Base-by-base conservation (phyloP, 1,140 invertebrate species). In the Lepeophtheirus salmonis region DNA sequence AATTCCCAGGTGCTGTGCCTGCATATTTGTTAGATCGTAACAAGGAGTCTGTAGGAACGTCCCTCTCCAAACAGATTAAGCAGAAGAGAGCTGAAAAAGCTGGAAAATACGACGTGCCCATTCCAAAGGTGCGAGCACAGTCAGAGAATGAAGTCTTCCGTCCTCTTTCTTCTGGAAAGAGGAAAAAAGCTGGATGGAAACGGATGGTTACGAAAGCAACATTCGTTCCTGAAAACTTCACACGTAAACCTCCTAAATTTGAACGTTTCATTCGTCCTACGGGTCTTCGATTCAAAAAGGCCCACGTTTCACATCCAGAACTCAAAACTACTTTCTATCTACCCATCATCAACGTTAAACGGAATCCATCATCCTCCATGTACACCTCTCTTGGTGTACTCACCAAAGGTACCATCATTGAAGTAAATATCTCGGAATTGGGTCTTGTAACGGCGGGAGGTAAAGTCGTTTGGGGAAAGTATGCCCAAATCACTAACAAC, bases 391-490 rank as follows among this genome's bases (percentile, higher is more conserved):
- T 99, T 50, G 96, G 96, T 20, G 94, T 99, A 1, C 97, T 99
- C 25, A 99, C 96, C 0, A 99, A 99, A 74, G 91, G 90, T 67
- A 96, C 91, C 2, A 81, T 97, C 0, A 85, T 97, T 63, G 91
- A 97, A 79, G 85, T 98, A 0, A 99, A 99, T 71, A 91, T 99
- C 65, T 95, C 89, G 54, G 96, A 99, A 74, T 76, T 99, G 51
- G 96, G 96, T 76, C 76, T 99, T 50, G 96, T 99, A 0, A 99
- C 95, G 10, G 91, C 97, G 72, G 85, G 86, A 26, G 96, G 96
- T 60, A 99, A 99, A 82, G 91, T 99, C 63, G 89, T 99, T 1
- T 99, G 95, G 95, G 96, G 94, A 64, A 99, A 99, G 79, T 99
- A 96, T 75, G 96, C 96, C 0, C 96, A 99, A 73, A 92, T 99